Conservation (phyloP, 2,888 invertebrate species). For the Caenorhabditis panamensis region DNA sequence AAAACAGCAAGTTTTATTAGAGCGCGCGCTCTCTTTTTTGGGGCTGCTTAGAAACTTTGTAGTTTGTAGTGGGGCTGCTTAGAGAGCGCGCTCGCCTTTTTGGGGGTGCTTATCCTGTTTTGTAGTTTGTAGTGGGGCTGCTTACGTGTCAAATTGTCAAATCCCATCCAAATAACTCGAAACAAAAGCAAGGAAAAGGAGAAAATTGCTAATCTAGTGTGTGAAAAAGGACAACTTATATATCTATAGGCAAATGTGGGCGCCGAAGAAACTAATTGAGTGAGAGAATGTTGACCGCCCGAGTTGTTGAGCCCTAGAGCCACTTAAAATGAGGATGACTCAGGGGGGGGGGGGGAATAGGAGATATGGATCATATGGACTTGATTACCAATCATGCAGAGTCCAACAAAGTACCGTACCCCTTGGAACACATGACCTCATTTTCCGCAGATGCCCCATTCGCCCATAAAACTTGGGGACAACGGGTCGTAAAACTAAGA, state of each 20-base stretch:
- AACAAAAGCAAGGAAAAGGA: background rate
- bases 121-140: constrained; percentile 19
- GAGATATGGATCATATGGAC: background rate
- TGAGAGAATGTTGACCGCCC: background rate
- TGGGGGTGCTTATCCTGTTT: background rate
- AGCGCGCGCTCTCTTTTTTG: too few relatives aligned
- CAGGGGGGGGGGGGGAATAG: background rate
- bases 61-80: constrained; percentile 16
- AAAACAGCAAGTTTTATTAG: background rate
- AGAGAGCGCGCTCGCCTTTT: background rate
- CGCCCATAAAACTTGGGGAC: too few relatives aligned
- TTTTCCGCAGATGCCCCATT: constrained; percentile 7
- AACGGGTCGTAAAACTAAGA: constrained; percentile 1
- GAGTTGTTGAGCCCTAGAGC: background rate
- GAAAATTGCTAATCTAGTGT: background rate
- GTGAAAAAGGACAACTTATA: constrained; percentile 1
- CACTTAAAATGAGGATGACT: background rate
- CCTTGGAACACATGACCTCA: background rate
- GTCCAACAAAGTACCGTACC: too few relatives aligned
- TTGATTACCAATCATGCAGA: background rate
- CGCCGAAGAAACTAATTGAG: constrained; percentile 14
- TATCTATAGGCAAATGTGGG: background rate
- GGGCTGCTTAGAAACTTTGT: constrained; percentile 1
- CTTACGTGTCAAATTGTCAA: too few relatives aligned
- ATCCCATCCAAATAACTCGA: too few relatives aligned